phyloP scores from a whole-genome alignment of 2,888 invertebrate species.

The Lissocephala sabroskyi region DNA sequence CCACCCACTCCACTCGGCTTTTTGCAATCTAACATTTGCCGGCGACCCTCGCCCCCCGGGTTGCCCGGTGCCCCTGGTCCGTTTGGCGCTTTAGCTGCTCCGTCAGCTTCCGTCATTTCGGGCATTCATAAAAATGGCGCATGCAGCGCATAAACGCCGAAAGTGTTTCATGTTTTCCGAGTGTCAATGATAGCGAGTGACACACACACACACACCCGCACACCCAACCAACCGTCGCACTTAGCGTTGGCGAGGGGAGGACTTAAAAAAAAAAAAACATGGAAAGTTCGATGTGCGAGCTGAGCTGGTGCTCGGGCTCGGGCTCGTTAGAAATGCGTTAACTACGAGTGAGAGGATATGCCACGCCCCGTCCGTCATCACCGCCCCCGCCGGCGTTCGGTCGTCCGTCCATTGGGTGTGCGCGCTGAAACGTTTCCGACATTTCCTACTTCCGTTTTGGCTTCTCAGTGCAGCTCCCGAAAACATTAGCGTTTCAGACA shows the following conservation, averaged over 20 bases:
- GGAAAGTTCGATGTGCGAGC: background rate
- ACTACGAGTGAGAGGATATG: constrained; percentile 14
- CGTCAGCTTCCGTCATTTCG: constrained; percentile 7
- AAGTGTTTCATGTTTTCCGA: constrained; percentile 34
- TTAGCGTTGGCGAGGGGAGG: background rate
- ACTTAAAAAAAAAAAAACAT: background rate
- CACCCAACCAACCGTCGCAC: background rate
- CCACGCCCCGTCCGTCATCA: background rate
- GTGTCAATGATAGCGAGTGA: constrained; percentile 28
- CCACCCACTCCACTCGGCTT: too few relatives aligned
- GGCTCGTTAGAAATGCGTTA: constrained; percentile 43
- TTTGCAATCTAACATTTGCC: too few relatives aligned
- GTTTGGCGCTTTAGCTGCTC: too few relatives aligned
- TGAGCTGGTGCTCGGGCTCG: background rate
- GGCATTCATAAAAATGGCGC: constrained; percentile 18
- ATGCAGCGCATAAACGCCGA: constrained; percentile 29
- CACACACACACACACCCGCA: constrained; percentile 1
- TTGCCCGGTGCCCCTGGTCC: too few relatives aligned
- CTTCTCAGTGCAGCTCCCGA: constrained; percentile 9
- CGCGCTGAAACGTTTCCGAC: constrained; percentile 29
- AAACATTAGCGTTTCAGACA: too few relatives aligned
- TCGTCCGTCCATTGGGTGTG: constrained; percentile 1
- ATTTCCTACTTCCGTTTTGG: constrained; percentile 41
- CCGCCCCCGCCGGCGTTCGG: background rate
- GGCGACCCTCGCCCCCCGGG: too few relatives aligned